These are phyloP conservation scores for Cerastis leucographa DNA, from an alignment of 2,888 invertebrate species.

Conservation along the genomic window DNA sequence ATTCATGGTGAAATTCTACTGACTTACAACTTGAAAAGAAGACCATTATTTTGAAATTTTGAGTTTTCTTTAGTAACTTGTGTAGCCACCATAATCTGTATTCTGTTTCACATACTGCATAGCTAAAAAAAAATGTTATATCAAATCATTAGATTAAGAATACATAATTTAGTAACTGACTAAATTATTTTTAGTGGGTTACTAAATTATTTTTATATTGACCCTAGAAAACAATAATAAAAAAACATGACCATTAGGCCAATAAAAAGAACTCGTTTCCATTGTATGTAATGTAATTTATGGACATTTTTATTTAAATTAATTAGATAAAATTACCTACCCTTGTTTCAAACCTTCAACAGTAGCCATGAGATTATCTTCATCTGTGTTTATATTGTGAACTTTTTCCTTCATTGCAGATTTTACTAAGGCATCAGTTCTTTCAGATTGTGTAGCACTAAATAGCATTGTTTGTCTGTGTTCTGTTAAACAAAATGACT, in stretches of 20 bases:
- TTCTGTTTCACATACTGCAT: slow-evolving; percentile 98
- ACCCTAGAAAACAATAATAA: neutral
- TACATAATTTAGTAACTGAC: no score
- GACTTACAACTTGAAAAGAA: slow-evolving; percentile 99
- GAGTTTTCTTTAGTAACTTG: slow-evolving; percentile 98
- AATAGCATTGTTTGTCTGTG: slow-evolving; percentile 99
- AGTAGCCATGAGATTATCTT: slow-evolving; percentile 94
- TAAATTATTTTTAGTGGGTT: no score
- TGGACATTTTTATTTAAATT: neutral
- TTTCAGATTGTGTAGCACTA: slow-evolving; percentile 98
- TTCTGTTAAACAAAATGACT: slow-evolving; percentile 90
- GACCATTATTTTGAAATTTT: slow-evolving; percentile 97
- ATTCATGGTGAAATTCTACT: slow-evolving; percentile 98
- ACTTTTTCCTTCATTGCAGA: slow-evolving; percentile 97
- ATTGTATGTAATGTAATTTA: neutral
- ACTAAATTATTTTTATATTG: no score
- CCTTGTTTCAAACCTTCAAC: slow-evolving; percentile 96
- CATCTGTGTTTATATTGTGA: slow-evolving; percentile 97
- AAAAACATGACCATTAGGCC: neutral
- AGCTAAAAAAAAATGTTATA: slow-evolving; percentile 87
- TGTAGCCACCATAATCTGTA: slow-evolving; percentile 97
- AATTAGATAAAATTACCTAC: slow-evolving; percentile 64
- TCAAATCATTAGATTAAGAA: neutral
- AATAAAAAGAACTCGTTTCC: neutral
- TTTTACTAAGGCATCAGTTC: slow-evolving; percentile 96